Evolutionary conservation across 2,797 vertebrate genomes (phyloP), one percentile per base, ranked within the genome.

Genomic region (Serranus cabrilla): DNA sequence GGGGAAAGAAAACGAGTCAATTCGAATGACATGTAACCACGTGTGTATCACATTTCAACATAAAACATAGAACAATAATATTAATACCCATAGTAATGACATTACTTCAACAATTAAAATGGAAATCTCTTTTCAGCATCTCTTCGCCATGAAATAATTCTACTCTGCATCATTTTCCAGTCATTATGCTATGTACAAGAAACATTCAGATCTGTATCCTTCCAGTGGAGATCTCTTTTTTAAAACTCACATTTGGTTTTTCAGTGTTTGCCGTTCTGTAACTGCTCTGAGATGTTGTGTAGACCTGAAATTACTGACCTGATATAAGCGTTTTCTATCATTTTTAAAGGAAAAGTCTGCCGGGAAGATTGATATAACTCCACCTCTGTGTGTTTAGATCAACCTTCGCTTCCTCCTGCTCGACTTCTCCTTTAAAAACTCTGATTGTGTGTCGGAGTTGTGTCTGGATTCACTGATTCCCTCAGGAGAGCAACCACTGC

Each of bases 111-210:
- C 80, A 72, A 52, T 72, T 58, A 60, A 70, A 68, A 66, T 60
- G 68, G 74, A 89, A 93, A 93, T 94, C 93, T 93, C 91, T 93
- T 89, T 90, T 91, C 85, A 93, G 92, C 92, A 86, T 88, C 80
- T 74, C 52, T 74, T 61, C 68, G 49, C 16, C 55, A 52, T 59
- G 71, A 83, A 85, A 74, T 74, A 77, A 43, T 78, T 73, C 40
- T 50, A 65, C 66, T 76, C 52, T 70, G 74, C 52, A 17, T 76
- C 40, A 0, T 61, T 63, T 85, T 54, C 69, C 66, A 54, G 63
- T 80, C 54, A 11, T 65, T 79, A 79, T 52, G 46, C 55, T 84
- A 86, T 84, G 54, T 85, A 90, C 87, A 90, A 67, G 80, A 91
- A 85, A 94, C 93, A 93, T 94, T 94, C 92, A 93, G 72, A 86